phyloP scores from a whole-genome alignment of 2,113 vertebrate species.

The Anthoscopus minutus region DNA sequence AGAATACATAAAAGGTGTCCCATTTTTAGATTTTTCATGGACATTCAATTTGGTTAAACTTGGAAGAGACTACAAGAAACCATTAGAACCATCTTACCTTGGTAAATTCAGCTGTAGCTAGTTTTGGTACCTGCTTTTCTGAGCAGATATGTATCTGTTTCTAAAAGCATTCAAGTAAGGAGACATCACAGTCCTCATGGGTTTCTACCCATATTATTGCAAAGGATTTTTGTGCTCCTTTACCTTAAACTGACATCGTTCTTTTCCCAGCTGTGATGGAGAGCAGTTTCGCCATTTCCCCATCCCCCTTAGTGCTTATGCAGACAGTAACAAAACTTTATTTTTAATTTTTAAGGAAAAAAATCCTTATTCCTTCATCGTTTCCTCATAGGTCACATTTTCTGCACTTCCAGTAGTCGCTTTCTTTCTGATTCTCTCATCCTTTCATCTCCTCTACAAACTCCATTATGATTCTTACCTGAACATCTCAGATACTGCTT shows the following conservation, averaged over 20 bases:
- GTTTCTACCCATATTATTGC: background rate
- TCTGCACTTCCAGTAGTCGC: background rate
- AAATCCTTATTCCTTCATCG: background rate
- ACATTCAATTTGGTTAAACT: background rate
- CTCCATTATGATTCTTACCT: background rate
- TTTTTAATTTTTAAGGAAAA: background rate
- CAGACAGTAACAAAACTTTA: background rate
- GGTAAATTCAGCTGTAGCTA: background rate
- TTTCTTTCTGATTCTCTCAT: background rate
- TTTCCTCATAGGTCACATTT: background rate
- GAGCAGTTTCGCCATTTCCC: background rate
- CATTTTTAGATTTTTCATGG: background rate
- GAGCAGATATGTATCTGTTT: background rate
- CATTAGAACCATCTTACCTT: background rate
- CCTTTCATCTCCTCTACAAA: background rate
- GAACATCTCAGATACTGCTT: background rate
- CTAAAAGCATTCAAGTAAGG: background rate
- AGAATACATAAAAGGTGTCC: background rate
- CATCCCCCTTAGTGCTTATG: background rate
- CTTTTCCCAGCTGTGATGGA: background rate
- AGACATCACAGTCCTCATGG: background rate
- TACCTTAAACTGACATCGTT: background rate
- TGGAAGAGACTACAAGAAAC: background rate
- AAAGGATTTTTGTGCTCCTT: background rate
- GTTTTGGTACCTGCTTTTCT: background rate